Evolutionary conservation across 2,113 vertebrate genomes (phyloP).

Genomic region (Stictonetta naevosa): DNA sequence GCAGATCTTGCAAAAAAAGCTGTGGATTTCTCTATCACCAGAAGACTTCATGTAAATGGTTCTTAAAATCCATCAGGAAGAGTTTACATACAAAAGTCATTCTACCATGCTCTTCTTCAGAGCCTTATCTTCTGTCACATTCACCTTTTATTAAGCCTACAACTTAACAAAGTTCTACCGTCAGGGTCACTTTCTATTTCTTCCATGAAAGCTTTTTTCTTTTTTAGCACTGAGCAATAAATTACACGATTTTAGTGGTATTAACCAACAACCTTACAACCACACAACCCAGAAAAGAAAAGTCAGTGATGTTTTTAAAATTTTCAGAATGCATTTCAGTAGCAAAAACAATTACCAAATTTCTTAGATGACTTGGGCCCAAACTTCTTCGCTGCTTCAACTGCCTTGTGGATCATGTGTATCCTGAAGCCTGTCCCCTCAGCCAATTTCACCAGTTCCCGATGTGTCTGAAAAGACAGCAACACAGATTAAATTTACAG

Average conservation of each 20-base stretch:
- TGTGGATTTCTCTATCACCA: background rate
- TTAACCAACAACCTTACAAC: background rate
- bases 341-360: conserved; percentile 81
- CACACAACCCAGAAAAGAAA: background rate
- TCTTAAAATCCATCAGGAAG: background rate
- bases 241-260: background rate
- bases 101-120: too few species aligned
- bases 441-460: conserved; percentile 90
- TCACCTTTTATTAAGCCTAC: background rate
- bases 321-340: background rate
- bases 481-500: background rate
- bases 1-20: background rate
- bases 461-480: conserved; percentile 84
- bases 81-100: background rate
- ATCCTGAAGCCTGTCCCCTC: conserved; percentile 92
- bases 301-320: background rate
- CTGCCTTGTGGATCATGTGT: conserved; percentile 93
- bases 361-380: conserved; percentile 91
- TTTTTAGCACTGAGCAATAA: background rate
- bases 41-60: background rate
- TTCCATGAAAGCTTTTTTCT: background rate
- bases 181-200: background rate
- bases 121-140: background rate
- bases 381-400: conserved; percentile 90
- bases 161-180: background rate